These are phyloP conservation scores for Cariama cristata DNA, from an alignment of 2,113 vertebrate species.

Conservation along the genomic window DNA sequence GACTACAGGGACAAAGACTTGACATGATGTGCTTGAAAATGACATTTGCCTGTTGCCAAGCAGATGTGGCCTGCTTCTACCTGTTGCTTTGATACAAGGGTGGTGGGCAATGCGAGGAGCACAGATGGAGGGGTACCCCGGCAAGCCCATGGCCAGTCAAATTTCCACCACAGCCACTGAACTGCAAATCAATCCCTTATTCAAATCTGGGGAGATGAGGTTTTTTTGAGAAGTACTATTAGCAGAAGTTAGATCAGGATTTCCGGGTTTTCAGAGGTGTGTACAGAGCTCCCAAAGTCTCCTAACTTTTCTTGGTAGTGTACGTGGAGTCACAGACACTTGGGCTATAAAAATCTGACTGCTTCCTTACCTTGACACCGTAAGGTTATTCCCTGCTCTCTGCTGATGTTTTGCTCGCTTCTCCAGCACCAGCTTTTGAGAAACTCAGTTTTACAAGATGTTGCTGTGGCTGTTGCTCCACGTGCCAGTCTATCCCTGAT, in stretches of 20 bases:
- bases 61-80: conserved; percentile 8
- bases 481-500: background rate
- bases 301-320: background rate
- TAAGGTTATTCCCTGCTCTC: background rate
- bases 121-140: background rate
- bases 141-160: background rate
- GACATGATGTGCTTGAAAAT: conserved; percentile 19
- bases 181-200: background rate
- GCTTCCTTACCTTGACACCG: background rate
- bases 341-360: background rate
- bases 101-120: background rate
- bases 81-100: conserved; percentile 1
- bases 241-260: background rate
- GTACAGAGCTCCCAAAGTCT: background rate
- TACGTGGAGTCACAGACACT: background rate
- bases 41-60: conserved; percentile 28
- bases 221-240: background rate
- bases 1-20: background rate
- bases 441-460: background rate
- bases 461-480: background rate
- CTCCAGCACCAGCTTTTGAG: background rate
- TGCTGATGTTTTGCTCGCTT: background rate
- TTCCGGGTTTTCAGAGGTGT: conserved; percentile 36
- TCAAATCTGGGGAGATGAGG: background rate
- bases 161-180: background rate